phyloP scores from a whole-genome alignment of 2,797 vertebrate species.

The Numenius phaeopus region DNA sequence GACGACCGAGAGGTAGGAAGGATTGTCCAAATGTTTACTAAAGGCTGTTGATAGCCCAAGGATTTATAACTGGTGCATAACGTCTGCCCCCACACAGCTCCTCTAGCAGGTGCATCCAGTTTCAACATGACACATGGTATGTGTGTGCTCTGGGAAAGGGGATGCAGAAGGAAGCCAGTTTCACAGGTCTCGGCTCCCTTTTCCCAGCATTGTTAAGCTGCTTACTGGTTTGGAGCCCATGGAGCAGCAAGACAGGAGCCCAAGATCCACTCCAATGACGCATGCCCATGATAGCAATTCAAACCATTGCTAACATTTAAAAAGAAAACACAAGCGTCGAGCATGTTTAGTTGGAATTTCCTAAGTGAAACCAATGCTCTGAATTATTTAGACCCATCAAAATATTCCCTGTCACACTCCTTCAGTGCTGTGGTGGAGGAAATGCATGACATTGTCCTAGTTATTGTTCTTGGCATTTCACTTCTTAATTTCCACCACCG shows the following conservation, averaged over 20 bases:
- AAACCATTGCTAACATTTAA: background rate
- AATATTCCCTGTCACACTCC: background rate
- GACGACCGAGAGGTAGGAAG: conserved; percentile 67
- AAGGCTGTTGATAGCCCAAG: conserved; percentile 35
- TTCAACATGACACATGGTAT: conserved; percentile 6
- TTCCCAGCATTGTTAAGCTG: background rate
- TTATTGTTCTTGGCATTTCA: conserved; percentile 42
- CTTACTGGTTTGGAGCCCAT: background rate
- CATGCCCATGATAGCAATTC: background rate
- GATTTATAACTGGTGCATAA: conserved; percentile 58
- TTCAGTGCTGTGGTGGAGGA: background rate
- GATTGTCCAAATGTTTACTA: conserved; percentile 74
- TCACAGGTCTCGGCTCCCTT: background rate
- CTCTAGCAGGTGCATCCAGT: conserved; percentile 55
- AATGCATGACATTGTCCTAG: conserved; percentile 25
- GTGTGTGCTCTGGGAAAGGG: background rate
- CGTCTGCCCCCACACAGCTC: conserved; percentile 29
- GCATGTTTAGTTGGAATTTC: background rate
- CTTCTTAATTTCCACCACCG: background rate
- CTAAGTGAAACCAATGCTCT: background rate
- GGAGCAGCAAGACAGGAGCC: background rate
- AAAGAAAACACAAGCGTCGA: background rate
- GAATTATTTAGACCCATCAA: background rate
- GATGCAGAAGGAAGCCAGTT: background rate
- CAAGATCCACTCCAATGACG: background rate